Evolutionary conservation across 2,113 vertebrate genomes (phyloP).

Genomic region (Eonycteris spelaea): DNA sequence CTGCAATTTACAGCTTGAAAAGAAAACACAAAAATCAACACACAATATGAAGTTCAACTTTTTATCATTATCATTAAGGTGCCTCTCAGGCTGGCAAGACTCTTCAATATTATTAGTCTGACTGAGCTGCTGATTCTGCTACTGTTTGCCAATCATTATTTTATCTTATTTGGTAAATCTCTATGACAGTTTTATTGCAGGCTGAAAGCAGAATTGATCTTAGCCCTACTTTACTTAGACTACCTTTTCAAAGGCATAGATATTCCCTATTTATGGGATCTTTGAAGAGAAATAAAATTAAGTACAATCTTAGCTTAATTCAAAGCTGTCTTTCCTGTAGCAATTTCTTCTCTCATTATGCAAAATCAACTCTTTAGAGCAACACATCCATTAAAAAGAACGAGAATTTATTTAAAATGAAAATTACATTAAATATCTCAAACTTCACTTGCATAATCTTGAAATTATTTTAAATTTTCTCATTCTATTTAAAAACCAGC

Average conservation of each 20-base stretch:
- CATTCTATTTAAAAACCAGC: background rate
- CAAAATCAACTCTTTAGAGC: background rate
- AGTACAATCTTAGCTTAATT: background rate
- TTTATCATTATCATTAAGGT: slow-evolving; percentile 52
- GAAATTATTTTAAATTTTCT: slow-evolving; percentile 12
- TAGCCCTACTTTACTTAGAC: background rate
- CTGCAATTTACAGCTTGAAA: slow-evolving; percentile 50
- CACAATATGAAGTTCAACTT: background rate
- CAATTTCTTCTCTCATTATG: background rate
- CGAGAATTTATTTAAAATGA: background rate
- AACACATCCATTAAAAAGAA: background rate
- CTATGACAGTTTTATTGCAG: slow-evolving; percentile 70
- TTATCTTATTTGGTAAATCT: slow-evolving; percentile 63
- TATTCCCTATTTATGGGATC: slow-evolving; percentile 37
- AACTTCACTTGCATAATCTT: background rate
- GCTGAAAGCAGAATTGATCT: slow-evolving; percentile 39
- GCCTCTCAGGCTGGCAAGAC: background rate
- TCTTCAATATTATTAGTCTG: slow-evolving; percentile 44
- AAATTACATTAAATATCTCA: background rate
- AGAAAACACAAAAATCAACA: slow-evolving; percentile 46
- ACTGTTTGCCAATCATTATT: slow-evolving; percentile 31
- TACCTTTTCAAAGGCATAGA: slow-evolving; percentile 15
- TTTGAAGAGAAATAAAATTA: slow-evolving; percentile 48
- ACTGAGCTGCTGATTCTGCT: background rate
- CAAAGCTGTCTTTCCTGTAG: background rate